A percentile compares a stretch with the other conserved stretches of the same genome.
Evolutionary conservation across 1,140 invertebrate species (phyloP).

Genomic region (Orchesella cincta): DNA sequence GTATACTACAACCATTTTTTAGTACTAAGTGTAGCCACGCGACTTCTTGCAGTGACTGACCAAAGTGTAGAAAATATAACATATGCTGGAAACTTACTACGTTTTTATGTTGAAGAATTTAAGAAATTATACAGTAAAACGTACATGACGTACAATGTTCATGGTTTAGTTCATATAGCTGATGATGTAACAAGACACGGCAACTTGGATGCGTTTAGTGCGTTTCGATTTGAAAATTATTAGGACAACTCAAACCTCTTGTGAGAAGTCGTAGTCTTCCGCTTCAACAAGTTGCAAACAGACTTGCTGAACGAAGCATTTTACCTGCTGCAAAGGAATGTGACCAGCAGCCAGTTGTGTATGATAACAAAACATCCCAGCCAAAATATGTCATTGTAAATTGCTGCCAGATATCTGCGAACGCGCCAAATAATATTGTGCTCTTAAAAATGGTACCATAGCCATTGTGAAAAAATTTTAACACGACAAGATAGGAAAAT

Average conservation of each 20-base stretch:
- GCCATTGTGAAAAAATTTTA: not conserved
- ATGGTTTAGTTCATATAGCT: constrained; percentile 51
- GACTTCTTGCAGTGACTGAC: constrained; percentile 27
- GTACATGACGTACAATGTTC: constrained; percentile 52
- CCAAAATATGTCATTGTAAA: not conserved
- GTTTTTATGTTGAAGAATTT: constrained; percentile 6
- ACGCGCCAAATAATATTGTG: not conserved
- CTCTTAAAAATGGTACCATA: not conserved
- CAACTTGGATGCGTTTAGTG: constrained; percentile 51
- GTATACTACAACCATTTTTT: constrained; percentile 26
- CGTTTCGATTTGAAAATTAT: constrained; percentile 54
- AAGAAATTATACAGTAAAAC: not conserved
- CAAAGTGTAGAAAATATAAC: not conserved
- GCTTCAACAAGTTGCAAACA: not conserved
- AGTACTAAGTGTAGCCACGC: constrained; percentile 37
- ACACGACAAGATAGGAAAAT: not conserved
- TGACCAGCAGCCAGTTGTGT: not conserved
- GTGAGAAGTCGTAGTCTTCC: not conserved
- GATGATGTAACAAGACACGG: constrained; percentile 52
- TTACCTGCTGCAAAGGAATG: not conserved
- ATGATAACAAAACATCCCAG: not conserved
- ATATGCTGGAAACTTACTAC: constrained; percentile 17
- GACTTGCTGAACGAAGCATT: not conserved
- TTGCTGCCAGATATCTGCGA: not conserved
- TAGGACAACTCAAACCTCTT: not conserved